Evolutionary conservation across 1,140 invertebrate species (phyloP).

Genomic region (Vollenhovia emeryi): DNA sequence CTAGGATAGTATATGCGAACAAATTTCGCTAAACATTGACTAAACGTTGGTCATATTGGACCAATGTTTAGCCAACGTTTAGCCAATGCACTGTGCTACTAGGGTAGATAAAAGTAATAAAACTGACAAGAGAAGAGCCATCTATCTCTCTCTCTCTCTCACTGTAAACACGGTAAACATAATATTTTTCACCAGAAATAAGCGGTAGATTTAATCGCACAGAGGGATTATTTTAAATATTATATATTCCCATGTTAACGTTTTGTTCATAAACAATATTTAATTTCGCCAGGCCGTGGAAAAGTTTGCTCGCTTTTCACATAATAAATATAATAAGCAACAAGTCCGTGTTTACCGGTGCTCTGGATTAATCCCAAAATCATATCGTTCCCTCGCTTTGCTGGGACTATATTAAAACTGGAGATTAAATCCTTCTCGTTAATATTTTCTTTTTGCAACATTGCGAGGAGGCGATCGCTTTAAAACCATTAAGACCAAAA

Average conservation of each 20-base stretch:
- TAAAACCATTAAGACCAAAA: background rate
- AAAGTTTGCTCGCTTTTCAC: conserved; percentile 6
- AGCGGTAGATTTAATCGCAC: background rate
- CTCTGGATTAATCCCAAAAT: conserved; percentile 33
- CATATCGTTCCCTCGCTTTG: background rate
- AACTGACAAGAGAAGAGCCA: background rate
- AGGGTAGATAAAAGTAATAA: background rate
- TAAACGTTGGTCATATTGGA: no score
- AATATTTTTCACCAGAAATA: background rate
- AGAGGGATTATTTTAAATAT: background rate
- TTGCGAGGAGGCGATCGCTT: background rate
- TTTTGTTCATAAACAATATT: background rate
- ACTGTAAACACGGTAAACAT: background rate
- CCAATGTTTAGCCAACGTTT: no score
- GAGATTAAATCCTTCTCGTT: background rate
- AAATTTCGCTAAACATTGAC: no score
- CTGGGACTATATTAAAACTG: background rate
- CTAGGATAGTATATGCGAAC: no score
- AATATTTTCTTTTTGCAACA: background rate
- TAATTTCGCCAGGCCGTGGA: background rate
- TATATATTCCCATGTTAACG: background rate
- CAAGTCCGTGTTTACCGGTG: background rate
- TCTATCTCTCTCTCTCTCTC: background rate
- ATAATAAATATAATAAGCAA: conserved; percentile 9
- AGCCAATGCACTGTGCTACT: no score